Evolutionary conservation across 2,113 vertebrate species (phyloP), one percentile per base, ranked within the genome.

Genomic region (Galbula dea): DNA sequence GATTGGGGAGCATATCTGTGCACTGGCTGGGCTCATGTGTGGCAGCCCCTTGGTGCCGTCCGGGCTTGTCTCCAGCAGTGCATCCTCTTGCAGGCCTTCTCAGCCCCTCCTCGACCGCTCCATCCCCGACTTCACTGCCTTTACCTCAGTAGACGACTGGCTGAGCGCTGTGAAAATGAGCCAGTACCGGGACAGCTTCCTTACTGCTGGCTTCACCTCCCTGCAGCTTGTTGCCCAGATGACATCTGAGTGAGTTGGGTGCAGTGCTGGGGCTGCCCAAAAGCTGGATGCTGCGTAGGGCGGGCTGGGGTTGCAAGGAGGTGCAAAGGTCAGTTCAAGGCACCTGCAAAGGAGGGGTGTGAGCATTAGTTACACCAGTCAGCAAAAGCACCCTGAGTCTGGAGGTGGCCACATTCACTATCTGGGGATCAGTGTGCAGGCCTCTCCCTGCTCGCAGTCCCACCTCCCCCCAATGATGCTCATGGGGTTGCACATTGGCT

Each of bases 111-210:
- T 99, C 66, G 99, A 99, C 96, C 98, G 98, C 96, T 99, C 99
- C 95, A 98, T 99, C 97, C 99, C 99, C 41, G 99, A 99, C 97
- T 99, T 99, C 97, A 99, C 98, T 97, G 98, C 99, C 96, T 99
- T 99, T 97, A 99, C 98, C 98, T 99, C 99, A 88, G 99, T 99
- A 84, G 99, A 99, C 16, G 99, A 99, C 96, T 99, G 99, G 99
- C 98, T 99, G 94, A 98, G 97, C 12, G 99, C 99, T 92, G 99
- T 99, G 96, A 99, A 99, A 98, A 99, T 99, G 99, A 99, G 98
- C 96, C 99, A 99, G 95, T 99, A 99, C 97, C 98, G 99, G 98
- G 99, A 99, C 95, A 99, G 98, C 97, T 99, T 99, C 98, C 98
- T 99, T 95, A 98, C 98, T 2, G 99, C 99, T 79, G 99, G 99